Conservation (phyloP, 2,888 invertebrate species). For the Conistra vaccinii region DNA sequence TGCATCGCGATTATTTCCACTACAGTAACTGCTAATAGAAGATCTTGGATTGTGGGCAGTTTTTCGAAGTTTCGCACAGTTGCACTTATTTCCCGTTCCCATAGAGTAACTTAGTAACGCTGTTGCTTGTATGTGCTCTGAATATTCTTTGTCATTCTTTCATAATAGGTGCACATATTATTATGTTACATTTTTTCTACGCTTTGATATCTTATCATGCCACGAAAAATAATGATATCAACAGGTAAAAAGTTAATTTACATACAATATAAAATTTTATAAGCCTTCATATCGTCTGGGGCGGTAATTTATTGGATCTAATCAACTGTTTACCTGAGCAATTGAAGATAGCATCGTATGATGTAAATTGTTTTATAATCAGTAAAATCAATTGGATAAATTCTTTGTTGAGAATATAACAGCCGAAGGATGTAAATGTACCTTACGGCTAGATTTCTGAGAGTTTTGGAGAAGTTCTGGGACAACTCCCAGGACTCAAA, state of each 20-base stretch:
- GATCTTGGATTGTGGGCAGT: constrained; percentile 31
- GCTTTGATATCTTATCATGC: constrained; percentile 40
- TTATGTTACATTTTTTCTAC: background rate
- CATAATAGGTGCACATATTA: background rate
- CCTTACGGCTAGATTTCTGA: background rate
- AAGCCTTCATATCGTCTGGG: constrained; percentile 4
- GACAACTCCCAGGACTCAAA: background rate
- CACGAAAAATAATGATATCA: constrained; percentile 14
- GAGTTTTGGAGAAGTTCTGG: background rate
- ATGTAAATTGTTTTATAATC: constrained; percentile 6
- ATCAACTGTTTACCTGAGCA: constrained; percentile 16
- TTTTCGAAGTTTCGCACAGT: background rate
- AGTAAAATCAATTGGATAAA: constrained; percentile 3
- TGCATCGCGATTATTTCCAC: constrained; percentile 67
- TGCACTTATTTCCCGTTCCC: background rate
- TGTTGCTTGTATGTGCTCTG: background rate
- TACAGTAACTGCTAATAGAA: constrained; percentile 56
- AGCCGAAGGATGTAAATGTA: background rate
- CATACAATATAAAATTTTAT: constrained; percentile 8
- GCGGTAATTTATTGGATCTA: constrained; percentile 16
- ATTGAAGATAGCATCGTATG: constrained; percentile 11
- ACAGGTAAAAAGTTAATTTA: constrained; percentile 17
- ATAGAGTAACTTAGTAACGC: background rate
- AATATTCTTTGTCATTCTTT: background rate
- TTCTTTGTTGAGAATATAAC: background rate